A percentile compares a stretch with the other conserved stretches of the same genome.
These are phyloP conservation scores for Heterohyrax brucei DNA, from an alignment of 2,797 vertebrate genomes.

Conservation along the genomic window DNA sequence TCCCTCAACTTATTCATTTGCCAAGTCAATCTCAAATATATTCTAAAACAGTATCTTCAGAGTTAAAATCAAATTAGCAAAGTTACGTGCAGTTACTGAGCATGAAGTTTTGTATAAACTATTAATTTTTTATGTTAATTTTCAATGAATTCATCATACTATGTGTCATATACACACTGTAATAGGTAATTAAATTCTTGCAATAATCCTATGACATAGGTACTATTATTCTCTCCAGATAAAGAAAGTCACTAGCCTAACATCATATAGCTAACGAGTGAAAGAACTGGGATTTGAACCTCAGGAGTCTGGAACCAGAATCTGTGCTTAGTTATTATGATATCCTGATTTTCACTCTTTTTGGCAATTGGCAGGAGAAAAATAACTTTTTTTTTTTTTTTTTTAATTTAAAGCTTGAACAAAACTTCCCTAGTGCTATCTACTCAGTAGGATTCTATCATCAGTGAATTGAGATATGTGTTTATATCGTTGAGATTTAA, in stretches of 20 bases:
- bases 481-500: not conserved
- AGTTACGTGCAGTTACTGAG: not conserved
- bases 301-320: not conserved
- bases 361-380: not conserved
- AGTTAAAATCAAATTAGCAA: constrained; percentile 32
- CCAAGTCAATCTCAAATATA: not conserved
- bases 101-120: constrained; percentile 35
- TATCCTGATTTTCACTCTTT: not conserved
- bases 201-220: not conserved
- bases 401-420: constrained; percentile 38
- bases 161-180: not conserved
- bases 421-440: not conserved
- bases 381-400: not conserved
- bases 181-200: not conserved
- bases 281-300: not conserved
- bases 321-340: not conserved
- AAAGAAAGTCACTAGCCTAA: not conserved
- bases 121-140: constrained; percentile 23
- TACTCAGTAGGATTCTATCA: not conserved
- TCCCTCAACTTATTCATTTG: constrained; percentile 51
- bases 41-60: not conserved
- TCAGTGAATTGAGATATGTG: not conserved
- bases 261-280: not conserved
- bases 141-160: not conserved
- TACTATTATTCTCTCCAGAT: not conserved